phyloP scores from a whole-genome alignment of 53 echinoderm and acorn worm species.

The Luidia sarsii region DNA sequence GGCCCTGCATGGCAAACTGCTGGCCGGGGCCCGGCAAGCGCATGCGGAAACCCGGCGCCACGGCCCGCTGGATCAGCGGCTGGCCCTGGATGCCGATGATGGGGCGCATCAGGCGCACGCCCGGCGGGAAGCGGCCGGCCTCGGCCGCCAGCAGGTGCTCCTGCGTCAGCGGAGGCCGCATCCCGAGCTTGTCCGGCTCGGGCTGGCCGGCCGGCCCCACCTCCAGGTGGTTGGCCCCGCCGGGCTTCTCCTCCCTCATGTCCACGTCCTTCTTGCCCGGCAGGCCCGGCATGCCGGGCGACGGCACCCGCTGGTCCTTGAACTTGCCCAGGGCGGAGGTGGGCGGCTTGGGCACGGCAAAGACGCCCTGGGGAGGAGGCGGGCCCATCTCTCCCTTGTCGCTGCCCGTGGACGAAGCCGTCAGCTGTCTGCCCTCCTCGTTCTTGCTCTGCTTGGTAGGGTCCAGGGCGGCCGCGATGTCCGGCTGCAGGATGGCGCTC shows the following conservation, averaged over 20 bases:
- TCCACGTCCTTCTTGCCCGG: conserved; percentile 48
- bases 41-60: conserved; percentile 61
- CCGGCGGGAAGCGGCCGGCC: conserved; percentile 38
- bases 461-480: conserved; percentile 5
- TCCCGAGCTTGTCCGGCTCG: conserved; percentile 37
- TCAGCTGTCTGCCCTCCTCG: conserved; percentile 6
- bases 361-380: conserved; percentile 26
- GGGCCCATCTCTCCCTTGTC: conserved; percentile 34
- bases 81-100: conserved; percentile 60
- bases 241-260: conserved; percentile 34
- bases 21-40: conserved; percentile 59
- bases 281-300: conserved; percentile 23
- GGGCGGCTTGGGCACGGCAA: conserved; percentile 36
- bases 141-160: conserved; percentile 28
- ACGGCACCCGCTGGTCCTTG: conserved; percentile 28
- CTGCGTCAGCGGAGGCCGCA: conserved; percentile 21
- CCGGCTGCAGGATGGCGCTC: conserved; percentile 4
- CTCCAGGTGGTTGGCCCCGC: conserved; percentile 31
- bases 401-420: not conserved
- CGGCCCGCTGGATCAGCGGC: conserved; percentile 55
- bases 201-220: not conserved
- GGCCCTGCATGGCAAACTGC: conserved; percentile 56
- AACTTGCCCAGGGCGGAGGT: conserved; percentile 27
- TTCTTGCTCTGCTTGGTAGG: not conserved
- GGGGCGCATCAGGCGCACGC: conserved; percentile 59